Evolutionary conservation across 1,140 invertebrate species (phyloP).

Genomic region (Dendrolimus kikuchii): DNA sequence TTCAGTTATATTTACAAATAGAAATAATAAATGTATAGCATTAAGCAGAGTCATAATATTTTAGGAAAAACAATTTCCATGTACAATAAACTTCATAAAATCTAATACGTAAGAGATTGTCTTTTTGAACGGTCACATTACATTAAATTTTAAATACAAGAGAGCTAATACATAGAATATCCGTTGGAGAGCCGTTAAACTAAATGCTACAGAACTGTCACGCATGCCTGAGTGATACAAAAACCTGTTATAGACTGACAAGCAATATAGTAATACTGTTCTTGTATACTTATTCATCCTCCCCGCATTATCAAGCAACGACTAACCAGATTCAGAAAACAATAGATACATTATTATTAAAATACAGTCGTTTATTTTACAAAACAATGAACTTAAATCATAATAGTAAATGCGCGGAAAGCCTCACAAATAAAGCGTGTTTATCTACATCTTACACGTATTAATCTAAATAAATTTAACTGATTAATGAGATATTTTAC

Average conservation of each 20-base stretch:
- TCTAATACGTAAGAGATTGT: too few relatives aligned
- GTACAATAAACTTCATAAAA: too few relatives aligned
- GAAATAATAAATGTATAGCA: too few relatives aligned
- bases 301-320: too few relatives aligned
- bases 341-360: constrained; percentile 30
- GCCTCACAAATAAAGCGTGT: constrained; percentile 50
- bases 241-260: background rate
- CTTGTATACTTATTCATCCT: constrained; percentile 7
- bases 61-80: too few relatives aligned
- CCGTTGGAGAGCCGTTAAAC: too few relatives aligned
- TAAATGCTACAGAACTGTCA: too few relatives aligned
- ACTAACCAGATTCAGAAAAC: constrained; percentile 5
- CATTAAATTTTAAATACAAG: constrained; percentile 13
- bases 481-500: background rate
- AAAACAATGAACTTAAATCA: constrained; percentile 25
- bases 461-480: background rate
- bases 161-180: constrained; percentile 8
- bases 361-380: constrained; percentile 23
- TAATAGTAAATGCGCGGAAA: constrained; percentile 63
- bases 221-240: too few relatives aligned
- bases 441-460: constrained; percentile 13
- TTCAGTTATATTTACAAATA: constrained; percentile 24
- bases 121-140: background rate
- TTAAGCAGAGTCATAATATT: too few relatives aligned
- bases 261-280: constrained; percentile 29